Conservation (phyloP, 2,888 invertebrate species). For the Leptodirus hochenwartii region DNA sequence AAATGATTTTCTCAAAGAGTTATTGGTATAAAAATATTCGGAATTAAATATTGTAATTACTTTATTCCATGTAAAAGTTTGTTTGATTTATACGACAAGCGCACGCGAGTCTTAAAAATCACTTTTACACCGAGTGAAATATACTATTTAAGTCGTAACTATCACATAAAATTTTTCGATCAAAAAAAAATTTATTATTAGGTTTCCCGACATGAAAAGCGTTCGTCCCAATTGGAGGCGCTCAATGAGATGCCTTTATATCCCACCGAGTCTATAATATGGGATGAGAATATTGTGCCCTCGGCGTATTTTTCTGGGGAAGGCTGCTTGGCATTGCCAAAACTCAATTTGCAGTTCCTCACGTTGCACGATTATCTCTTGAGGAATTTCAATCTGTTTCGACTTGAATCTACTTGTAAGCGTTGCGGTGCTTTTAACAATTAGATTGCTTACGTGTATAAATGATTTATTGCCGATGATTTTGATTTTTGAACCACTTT, state of each 20-base stretch:
- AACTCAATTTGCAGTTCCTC: slow-evolving; percentile 93
- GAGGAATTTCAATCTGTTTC: slow-evolving; percentile 92
- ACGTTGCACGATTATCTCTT: slow-evolving; percentile 95
- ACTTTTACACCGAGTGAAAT: no score
- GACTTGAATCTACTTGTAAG: slow-evolving; percentile 93
- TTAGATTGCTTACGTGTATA: no score
- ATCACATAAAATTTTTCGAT: no score
- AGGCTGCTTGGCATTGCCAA: slow-evolving; percentile 88
- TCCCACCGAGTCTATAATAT: slow-evolving; percentile 93
- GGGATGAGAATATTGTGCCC: slow-evolving; percentile 98
- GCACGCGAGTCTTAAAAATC: no score
- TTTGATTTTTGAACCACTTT: no score
- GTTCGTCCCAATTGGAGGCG: slow-evolving; percentile 82
- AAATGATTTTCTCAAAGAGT: background rate
- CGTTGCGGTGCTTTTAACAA: slow-evolving; percentile 15
- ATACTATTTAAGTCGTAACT: no score
- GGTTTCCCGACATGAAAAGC: slow-evolving; percentile 71
- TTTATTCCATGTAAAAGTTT: no score
- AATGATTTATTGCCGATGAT: no score
- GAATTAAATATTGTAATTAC: background rate
- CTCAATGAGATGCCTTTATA: slow-evolving; percentile 97
- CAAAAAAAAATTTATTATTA: no score
- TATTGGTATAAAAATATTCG: background rate
- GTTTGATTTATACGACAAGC: no score
- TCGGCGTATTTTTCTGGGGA: slow-evolving; percentile 95